phyloP scores from a whole-genome alignment of 1,140 invertebrate genomes.

The Drosophila subobscura region DNA sequence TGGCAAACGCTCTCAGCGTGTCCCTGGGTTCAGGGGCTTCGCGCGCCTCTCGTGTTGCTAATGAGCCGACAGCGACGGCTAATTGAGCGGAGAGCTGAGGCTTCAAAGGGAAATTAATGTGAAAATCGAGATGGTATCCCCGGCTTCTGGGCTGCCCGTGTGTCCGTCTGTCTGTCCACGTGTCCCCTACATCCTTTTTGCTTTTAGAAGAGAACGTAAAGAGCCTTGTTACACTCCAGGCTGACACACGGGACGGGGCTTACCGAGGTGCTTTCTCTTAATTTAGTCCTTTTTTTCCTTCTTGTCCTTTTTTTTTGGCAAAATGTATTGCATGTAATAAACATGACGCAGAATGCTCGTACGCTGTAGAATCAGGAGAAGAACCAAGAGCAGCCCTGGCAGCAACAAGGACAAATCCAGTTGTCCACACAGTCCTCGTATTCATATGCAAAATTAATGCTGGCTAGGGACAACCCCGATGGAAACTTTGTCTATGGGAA shows the following conservation, averaged over 20 bases:
- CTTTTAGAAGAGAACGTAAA: slow-evolving; percentile 1
- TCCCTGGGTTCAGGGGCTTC: neutral
- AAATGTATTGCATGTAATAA: slow-evolving; percentile 51
- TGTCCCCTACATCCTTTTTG: slow-evolving; percentile 16
- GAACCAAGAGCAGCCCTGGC: neutral
- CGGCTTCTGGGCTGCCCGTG: no score
- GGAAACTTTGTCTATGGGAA: slow-evolving; percentile 11
- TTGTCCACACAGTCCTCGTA: slow-evolving; percentile 29
- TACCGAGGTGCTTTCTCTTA: neutral
- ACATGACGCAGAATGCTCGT: slow-evolving; percentile 24
- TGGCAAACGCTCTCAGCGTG: slow-evolving; percentile 14
- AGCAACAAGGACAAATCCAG: slow-evolving; percentile 36
- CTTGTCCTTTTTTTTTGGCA: neutral
- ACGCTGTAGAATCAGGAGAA: neutral
- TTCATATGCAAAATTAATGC: slow-evolving; percentile 71
- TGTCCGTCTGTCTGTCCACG: neutral
- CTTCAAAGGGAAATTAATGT: slow-evolving; percentile 54
- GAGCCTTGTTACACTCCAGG: neutral
- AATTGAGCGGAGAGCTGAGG: slow-evolving; percentile 38
- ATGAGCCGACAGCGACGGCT: slow-evolving; percentile 46
- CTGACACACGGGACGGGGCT: neutral
- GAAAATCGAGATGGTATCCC: slow-evolving; percentile 34
- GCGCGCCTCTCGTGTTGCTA: slow-evolving; percentile 38
- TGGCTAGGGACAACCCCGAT: slow-evolving; percentile 9
- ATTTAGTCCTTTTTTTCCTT: neutral